Percentiles rank a stretch among this genome's conserved stretches.
Conservation (phyloP, 2,113 vertebrate species). For the Trachemys scripta region DNA sequence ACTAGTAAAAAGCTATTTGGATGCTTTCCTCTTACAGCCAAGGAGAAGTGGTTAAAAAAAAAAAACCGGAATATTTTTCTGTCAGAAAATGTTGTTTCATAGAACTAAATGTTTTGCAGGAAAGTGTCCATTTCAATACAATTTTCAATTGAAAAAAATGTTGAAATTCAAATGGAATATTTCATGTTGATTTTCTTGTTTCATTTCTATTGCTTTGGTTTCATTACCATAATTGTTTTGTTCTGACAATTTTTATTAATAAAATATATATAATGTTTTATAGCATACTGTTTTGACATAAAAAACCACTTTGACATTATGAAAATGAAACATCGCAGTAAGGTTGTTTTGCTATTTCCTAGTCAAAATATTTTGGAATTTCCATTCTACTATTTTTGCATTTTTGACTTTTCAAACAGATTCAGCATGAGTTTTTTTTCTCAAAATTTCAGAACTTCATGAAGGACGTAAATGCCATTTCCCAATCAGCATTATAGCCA, state of each 20-base stretch:
- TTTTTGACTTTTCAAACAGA: background rate
- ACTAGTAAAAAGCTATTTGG: background rate
- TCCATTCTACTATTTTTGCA: background rate
- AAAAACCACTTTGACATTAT: background rate
- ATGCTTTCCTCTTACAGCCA: background rate
- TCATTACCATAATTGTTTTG: background rate
- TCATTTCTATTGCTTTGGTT: background rate
- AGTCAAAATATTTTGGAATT: background rate
- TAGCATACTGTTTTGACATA: background rate
- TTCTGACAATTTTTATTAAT: background rate
- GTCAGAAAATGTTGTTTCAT: background rate
- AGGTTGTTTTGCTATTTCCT: background rate
- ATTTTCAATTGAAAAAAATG: background rate
- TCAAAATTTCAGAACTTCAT: background rate
- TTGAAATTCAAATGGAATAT: background rate
- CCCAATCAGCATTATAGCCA: background rate
- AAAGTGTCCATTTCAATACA: background rate
- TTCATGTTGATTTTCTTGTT: background rate
- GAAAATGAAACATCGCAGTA: background rate
- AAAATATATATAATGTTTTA: background rate
- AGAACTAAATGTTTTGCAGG: background rate
- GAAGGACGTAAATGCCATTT: background rate
- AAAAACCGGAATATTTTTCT: background rate
- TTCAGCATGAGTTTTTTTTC: background rate
- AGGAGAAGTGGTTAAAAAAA: background rate